Base-by-base conservation (phyloP, 2,888 invertebrate genomes). In the Dromius quadrimaculatus region DNA sequence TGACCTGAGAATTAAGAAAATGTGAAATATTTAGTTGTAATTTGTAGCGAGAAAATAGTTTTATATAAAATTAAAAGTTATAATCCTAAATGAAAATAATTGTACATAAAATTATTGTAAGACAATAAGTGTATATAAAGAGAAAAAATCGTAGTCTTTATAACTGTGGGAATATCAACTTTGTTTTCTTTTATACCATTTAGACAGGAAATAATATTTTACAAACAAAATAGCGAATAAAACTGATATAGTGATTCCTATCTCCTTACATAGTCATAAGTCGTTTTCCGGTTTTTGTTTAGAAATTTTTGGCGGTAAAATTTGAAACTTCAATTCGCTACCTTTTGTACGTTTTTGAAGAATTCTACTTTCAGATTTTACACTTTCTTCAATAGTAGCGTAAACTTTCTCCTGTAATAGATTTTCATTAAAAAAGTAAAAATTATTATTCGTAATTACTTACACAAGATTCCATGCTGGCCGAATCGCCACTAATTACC, bases 281-380 rank as follows among this genome's bases (percentile, higher is more conserved):
- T 38, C 43, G 13, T 71, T 64, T 19, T 54, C 43, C 6, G 50
- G 0, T 19, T 68, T 68, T 45, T 32, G 28, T 34, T 68, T 68
- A 2, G 59, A 6, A 15, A 13, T 13, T 68, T 82, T 82, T 6
- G 80, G 80, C 1, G 91, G 90, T 6, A 87, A 70, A 73, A 91
- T 84, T 78, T 86, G 88, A 78, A 90, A 91, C 77, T 86, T 87
- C 13, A 90, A 81, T 73, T 84, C 85, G 50, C 82, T 84, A 19
- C 87, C 88, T 80, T 90, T 90, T 4, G 77, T 79, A 47, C 88
- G 84, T 78, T 89, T 90, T 75, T 91, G 90, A 0, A 89, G 83
- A 70, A 91, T 81, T 80, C 85, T 87, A 0, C 86, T 86, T 20
- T 81, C 74, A 66, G 81, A 77, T 74, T 86, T 86, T 65, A 86